These are phyloP conservation scores for Alloscopus bannaensis DNA, from an alignment of 2,888 invertebrate genomes.

Conservation along the genomic window DNA sequence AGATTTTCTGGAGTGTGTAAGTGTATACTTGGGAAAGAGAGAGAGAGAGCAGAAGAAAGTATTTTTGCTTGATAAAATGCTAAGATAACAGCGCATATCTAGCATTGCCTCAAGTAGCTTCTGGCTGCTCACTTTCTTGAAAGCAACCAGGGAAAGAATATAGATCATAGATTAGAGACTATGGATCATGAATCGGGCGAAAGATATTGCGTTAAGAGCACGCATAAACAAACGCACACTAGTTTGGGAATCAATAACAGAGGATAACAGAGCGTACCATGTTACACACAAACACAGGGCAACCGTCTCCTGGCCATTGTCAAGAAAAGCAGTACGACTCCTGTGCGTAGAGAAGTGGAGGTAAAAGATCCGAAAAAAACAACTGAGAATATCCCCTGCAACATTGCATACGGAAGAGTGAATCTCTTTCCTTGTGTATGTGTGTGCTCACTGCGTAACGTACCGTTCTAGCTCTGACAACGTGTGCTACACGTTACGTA, in stretches of 20 bases:
- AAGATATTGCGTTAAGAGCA: conserved; percentile 32
- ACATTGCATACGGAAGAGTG: neutral
- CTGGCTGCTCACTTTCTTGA: conserved; percentile 13
- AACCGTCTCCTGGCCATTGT: neutral
- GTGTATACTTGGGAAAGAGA: no score
- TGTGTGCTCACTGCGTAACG: neutral
- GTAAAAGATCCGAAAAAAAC: conserved; percentile 15
- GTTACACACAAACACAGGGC: neutral
- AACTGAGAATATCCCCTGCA: no score
- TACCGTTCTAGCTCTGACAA: neutral
- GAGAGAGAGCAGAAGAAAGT: no score
- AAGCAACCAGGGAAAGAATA: conserved; percentile 46
- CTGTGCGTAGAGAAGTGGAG: neutral
- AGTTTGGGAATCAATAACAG: conserved; percentile 52
- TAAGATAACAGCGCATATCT: conserved; percentile 50
- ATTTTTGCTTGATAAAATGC: conserved; percentile 29
- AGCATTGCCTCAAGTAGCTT: conserved; percentile 26
- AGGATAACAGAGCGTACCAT: conserved; percentile 12
- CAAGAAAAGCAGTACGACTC: conserved; percentile 4
- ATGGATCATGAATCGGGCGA: conserved; percentile 49
- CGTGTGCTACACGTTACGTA: neutral
- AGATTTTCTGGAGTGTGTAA: conserved; percentile 44
- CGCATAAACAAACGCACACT: conserved; percentile 57
- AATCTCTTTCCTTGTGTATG: no score
- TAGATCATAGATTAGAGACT: conserved; percentile 58